Percentiles rank a stretch among this genome's conserved stretches.
These are phyloP conservation scores for Poecilia wingei DNA, from an alignment of 2,797 vertebrate species.

Conservation along the genomic window DNA sequence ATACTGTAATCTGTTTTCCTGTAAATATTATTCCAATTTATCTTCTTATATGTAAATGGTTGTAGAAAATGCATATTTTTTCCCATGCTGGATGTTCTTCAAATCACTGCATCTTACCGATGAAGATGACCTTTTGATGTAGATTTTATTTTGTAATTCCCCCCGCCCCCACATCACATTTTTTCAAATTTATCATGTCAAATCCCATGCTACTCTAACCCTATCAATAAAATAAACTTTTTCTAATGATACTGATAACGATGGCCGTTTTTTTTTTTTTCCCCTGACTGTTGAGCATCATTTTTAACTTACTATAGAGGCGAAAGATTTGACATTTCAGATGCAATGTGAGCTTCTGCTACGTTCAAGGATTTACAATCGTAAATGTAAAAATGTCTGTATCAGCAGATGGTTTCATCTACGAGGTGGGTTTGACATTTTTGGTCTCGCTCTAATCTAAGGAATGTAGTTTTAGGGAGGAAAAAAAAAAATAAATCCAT, in stretches of 20 bases:
- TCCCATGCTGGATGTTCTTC: slow-evolving; percentile 42
- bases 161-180: neutral
- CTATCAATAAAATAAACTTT: slow-evolving; percentile 79
- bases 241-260: slow-evolving; percentile 62
- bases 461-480: neutral
- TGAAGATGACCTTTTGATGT: slow-evolving; percentile 66
- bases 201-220: slow-evolving; percentile 66
- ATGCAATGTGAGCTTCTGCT: too few species aligned
- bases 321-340: neutral
- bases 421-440: neutral
- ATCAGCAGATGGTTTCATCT: neutral
- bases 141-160: slow-evolving; percentile 56
- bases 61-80: slow-evolving; percentile 67
- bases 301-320: neutral
- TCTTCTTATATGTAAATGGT: slow-evolving; percentile 75
- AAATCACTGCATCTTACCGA: slow-evolving; percentile 66
- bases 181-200: slow-evolving; percentile 63
- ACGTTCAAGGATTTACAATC: neutral
- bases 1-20: slow-evolving; percentile 75
- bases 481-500: too few species aligned
- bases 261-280: neutral
- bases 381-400: neutral
- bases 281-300: neutral
- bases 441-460: neutral
- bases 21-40: slow-evolving; percentile 78